phyloP scores from a whole-genome alignment of 2,797 vertebrate genomes.

The Psittacula derbiana region DNA sequence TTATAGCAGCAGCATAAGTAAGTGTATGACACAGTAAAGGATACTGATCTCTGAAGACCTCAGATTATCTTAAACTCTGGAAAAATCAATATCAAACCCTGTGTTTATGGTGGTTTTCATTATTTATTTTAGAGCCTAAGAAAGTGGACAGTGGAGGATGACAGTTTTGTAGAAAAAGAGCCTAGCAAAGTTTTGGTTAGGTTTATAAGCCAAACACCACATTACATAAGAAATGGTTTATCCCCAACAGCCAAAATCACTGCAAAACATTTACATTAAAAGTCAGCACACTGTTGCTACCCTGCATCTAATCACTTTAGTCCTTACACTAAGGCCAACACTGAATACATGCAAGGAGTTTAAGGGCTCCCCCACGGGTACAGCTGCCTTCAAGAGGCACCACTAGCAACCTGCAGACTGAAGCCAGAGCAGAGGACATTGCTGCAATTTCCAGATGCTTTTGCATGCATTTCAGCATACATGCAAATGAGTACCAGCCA shows the following conservation, averaged over 20 bases:
- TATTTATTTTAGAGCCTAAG: conserved; percentile 56
- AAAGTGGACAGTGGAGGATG: conserved; percentile 10
- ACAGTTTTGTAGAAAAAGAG: conserved; percentile 6
- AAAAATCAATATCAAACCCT: conserved; percentile 66
- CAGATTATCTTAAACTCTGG: conserved; percentile 63
- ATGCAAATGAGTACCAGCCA: neutral
- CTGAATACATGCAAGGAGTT: neutral
- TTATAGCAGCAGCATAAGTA: conserved; percentile 57
- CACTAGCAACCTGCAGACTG: neutral
- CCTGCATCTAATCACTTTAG: neutral
- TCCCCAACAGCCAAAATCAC: neutral
- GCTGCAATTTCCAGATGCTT: neutral
- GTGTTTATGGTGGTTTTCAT: conserved; percentile 48
- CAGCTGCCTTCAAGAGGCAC: neutral
- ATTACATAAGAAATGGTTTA: neutral
- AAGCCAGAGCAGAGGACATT: neutral
- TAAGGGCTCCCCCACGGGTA: neutral
- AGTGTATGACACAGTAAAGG: conserved; percentile 47
- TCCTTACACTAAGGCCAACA: accelerated
- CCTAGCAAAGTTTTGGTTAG: neutral
- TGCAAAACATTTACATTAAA: neutral
- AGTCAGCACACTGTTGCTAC: neutral
- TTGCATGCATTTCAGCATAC: neutral
- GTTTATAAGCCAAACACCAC: neutral
- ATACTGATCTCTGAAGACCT: conserved; percentile 55